Evolutionary conservation across 2,797 vertebrate species (phyloP).

Genomic region (Pseudochaenichthys georgianus): DNA sequence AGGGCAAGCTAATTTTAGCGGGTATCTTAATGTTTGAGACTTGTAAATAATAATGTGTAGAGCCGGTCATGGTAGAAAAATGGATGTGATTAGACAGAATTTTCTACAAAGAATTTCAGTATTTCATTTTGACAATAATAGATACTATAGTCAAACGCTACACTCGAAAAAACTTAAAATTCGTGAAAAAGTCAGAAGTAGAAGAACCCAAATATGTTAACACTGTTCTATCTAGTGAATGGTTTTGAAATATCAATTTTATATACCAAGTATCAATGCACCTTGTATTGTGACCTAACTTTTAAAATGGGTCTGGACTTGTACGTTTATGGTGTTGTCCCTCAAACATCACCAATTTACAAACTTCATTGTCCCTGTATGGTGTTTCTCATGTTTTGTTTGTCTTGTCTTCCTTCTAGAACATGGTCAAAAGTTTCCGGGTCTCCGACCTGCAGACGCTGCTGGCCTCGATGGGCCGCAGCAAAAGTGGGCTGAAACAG

Average conservation of each 20-base stretch:
- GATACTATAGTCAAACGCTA: not conserved
- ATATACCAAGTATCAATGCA: not conserved
- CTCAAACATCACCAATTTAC: not conserved
- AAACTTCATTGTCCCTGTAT: not conserved
- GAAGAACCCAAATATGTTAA: not conserved
- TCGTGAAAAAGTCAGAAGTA: not conserved
- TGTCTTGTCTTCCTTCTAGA: constrained; percentile 77
- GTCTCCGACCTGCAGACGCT: constrained; percentile 99
- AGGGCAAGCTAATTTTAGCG: constrained; percentile 30
- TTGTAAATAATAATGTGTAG: not conserved
- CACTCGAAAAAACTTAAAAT: not conserved
- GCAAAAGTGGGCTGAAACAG: constrained; percentile 98
- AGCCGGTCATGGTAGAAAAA: not conserved
- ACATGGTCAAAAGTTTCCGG: constrained; percentile 99
- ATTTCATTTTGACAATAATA: not conserved
- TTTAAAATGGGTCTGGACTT: not conserved
- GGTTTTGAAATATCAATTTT: not conserved
- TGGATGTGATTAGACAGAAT: not conserved
- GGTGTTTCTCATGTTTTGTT: constrained; percentile 2
- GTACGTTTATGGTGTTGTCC: not conserved
- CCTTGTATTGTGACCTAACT: not conserved
- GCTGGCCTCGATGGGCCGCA: constrained; percentile 97
- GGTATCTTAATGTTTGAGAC: constrained; percentile 10
- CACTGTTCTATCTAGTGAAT: not conserved
- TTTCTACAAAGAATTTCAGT: not conserved